Evolutionary conservation across 2,888 invertebrate genomes (phyloP).

Genomic region (Drosophila mimica): DNA sequence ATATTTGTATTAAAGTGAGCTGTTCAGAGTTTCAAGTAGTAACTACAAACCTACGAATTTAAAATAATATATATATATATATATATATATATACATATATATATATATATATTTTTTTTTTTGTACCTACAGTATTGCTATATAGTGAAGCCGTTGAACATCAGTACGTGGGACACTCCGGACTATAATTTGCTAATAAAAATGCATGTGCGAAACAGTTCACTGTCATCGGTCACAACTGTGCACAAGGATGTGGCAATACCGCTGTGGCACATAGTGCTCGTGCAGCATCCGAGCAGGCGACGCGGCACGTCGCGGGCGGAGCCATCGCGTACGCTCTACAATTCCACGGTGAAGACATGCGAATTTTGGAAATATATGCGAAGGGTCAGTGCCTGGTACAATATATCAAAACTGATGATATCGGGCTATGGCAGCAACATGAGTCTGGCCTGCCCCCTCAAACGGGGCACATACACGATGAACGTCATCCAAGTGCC

Average conservation of each 20-base stretch:
- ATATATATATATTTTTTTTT: no score
- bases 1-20: no score
- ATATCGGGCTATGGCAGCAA: conserved; percentile 69
- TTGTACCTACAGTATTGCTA: conserved; percentile 66
- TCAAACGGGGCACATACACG: conserved; percentile 68
- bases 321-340: conserved; percentile 61
- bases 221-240: conserved; percentile 67
- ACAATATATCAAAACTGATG: conserved; percentile 62
- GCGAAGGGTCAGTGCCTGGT: conserved; percentile 69
- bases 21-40: not conserved
- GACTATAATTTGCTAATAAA: conserved; percentile 62
- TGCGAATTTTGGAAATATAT: conserved; percentile 77
- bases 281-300: conserved; percentile 64
- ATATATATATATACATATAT: no score
- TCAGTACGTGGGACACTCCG: conserved; percentile 61
- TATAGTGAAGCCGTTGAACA: conserved; percentile 61
- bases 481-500: conserved; percentile 74
- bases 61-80: no score
- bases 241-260: conserved; percentile 69
- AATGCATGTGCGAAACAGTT: conserved; percentile 62
- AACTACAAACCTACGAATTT: not conserved
- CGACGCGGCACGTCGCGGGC: not conserved
- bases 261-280: conserved; percentile 71
- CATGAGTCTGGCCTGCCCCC: conserved; percentile 75
- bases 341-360: conserved; percentile 66